Conservation (phyloP, 2,888 invertebrate genomes). For the Molorchus minor region DNA sequence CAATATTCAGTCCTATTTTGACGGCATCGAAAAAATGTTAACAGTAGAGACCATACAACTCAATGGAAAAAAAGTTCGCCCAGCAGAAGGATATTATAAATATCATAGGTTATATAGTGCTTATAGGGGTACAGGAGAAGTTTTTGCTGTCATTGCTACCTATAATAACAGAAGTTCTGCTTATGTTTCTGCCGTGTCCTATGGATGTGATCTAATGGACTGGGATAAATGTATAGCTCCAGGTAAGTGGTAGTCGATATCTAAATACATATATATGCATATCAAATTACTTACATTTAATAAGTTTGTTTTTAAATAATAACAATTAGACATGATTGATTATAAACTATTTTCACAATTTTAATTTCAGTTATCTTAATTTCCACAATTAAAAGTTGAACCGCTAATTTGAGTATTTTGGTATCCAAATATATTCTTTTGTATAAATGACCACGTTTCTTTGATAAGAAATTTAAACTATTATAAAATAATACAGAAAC, state of each 20-base stretch:
- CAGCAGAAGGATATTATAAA: constrained; percentile 34
- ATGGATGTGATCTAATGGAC: constrained; percentile 69
- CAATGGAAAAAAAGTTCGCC: constrained; percentile 66
- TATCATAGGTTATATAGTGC: constrained; percentile 65
- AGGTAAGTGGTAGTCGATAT: constrained; percentile 62
- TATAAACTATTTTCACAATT: too few relatives aligned
- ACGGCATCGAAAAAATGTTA: constrained; percentile 69
- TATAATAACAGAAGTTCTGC: constrained; percentile 64
- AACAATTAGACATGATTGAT: too few relatives aligned
- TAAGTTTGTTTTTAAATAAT: too few relatives aligned
- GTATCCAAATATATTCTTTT: too few relatives aligned
- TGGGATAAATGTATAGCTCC: constrained; percentile 66
- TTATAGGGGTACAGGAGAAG: constrained; percentile 71
- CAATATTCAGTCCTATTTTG: constrained; percentile 68
- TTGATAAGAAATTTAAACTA: too few relatives aligned
- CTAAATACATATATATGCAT: too few relatives aligned
- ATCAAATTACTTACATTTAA: too few relatives aligned
- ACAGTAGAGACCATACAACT: constrained; percentile 65
- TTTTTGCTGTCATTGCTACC: constrained; percentile 68
- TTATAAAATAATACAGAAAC: too few relatives aligned
- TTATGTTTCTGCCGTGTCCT: constrained; percentile 75
- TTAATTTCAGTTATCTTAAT: too few relatives aligned
- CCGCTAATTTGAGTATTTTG: too few relatives aligned
- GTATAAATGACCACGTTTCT: too few relatives aligned
- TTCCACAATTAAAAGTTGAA: too few relatives aligned